These are phyloP conservation scores for Clistopyga incitator DNA, from an alignment of 2,888 invertebrate genomes.

Conservation along the genomic window DNA sequence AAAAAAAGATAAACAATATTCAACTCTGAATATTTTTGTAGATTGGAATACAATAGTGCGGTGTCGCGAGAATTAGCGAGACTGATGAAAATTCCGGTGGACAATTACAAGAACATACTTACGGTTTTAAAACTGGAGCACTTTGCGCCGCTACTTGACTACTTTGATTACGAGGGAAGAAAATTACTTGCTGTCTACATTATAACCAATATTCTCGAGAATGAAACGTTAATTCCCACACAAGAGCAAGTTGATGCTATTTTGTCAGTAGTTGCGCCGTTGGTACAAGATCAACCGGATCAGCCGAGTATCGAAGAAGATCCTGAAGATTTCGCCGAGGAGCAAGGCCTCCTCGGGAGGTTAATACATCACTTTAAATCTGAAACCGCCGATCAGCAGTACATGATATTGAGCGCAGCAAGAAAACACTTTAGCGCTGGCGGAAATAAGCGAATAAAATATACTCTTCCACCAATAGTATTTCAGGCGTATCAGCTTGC, in stretches of 20 bases:
- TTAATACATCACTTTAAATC: slow-evolving; percentile 94
- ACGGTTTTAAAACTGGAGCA: slow-evolving; percentile 94
- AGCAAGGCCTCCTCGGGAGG: slow-evolving; percentile 95
- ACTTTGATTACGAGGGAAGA: slow-evolving; percentile 95
- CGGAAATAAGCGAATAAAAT: slow-evolving; percentile 94
- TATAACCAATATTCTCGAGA: slow-evolving; percentile 95
- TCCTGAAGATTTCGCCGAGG: slow-evolving; percentile 98
- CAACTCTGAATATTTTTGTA: slow-evolving; percentile 77
- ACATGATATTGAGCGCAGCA: slow-evolving; percentile 94
- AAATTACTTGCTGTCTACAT: slow-evolving; percentile 95
- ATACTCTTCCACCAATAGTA: slow-evolving; percentile 96
- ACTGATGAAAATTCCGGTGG: slow-evolving; percentile 96
- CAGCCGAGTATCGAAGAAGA: slow-evolving; percentile 89
- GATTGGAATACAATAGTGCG: slow-evolving; percentile 91
- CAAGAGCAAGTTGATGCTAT: slow-evolving; percentile 94
- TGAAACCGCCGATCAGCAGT: slow-evolving; percentile 93
- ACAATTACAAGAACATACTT: slow-evolving; percentile 96
- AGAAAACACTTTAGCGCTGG: slow-evolving; percentile 96
- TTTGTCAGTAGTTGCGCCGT: slow-evolving; percentile 91
- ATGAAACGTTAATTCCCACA: slow-evolving; percentile 93
- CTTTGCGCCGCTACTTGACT: slow-evolving; percentile 93
- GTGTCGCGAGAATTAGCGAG: slow-evolving; percentile 97
- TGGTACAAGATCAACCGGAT: slow-evolving; percentile 94
- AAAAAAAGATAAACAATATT: neutral
- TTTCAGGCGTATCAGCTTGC: slow-evolving; percentile 97